Conservation (phyloP, 1,140 invertebrate genomes). For the Drosophila truncata region DNA sequence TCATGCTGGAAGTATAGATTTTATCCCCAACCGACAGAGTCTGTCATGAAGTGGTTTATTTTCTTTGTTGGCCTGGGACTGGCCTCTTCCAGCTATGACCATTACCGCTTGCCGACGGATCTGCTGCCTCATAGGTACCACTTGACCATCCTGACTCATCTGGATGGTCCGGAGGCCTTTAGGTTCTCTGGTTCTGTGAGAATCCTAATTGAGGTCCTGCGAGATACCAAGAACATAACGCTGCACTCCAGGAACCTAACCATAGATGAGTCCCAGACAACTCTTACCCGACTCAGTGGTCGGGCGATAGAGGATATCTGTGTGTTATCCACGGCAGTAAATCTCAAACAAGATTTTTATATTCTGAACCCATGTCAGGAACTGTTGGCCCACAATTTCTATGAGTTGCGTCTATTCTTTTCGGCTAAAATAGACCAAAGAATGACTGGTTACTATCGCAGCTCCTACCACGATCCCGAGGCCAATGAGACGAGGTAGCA, state of each 20-base stretch:
- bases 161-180: slow-evolving; percentile 85
- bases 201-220: slow-evolving; percentile 86
- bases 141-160: slow-evolving; percentile 87
- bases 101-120: slow-evolving; percentile 88
- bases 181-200: slow-evolving; percentile 87
- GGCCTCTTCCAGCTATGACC: slow-evolving; percentile 42
- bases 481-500: slow-evolving; percentile 88
- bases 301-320: slow-evolving; percentile 53
- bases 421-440: slow-evolving; percentile 87
- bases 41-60: slow-evolving; percentile 47
- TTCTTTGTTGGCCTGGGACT: slow-evolving; percentile 35
- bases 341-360: slow-evolving; percentile 87
- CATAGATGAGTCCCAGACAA: slow-evolving; percentile 6
- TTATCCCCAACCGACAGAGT: slow-evolving; percentile 10
- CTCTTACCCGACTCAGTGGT: not conserved
- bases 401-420: slow-evolving; percentile 89
- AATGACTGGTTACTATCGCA: slow-evolving; percentile 92
- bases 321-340: slow-evolving; percentile 77
- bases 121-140: slow-evolving; percentile 89
- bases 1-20: not conserved
- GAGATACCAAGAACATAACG: slow-evolving; percentile 88
- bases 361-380: slow-evolving; percentile 86
- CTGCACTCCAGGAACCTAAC: slow-evolving; percentile 87
- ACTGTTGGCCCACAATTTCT: slow-evolving; percentile 86
- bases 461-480: slow-evolving; percentile 89